phyloP scores from a whole-genome alignment of 2,113 vertebrate genomes.

The Nothocercus nigrocapillus region DNA sequence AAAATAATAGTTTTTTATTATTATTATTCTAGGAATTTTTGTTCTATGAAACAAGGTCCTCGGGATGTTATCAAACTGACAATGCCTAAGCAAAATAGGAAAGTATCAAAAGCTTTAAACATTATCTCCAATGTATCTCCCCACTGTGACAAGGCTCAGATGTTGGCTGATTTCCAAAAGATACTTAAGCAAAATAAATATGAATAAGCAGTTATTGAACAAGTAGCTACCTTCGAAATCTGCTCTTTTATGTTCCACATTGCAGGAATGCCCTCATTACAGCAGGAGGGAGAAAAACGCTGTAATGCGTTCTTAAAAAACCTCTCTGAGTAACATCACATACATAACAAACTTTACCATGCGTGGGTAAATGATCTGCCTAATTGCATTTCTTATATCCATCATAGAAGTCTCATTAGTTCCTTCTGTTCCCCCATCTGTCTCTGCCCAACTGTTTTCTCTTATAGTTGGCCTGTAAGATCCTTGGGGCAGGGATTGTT shows the following conservation, averaged over 20 bases:
- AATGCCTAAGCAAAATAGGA: neutral
- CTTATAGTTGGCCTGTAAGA: neutral
- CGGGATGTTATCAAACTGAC: neutral
- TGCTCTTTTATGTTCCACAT: neutral
- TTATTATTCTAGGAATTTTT: no score
- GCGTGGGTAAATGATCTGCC: neutral
- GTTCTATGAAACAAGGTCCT: neutral
- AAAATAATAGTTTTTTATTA: neutral
- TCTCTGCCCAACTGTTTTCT: constrained; percentile 53
- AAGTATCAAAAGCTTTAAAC: neutral
- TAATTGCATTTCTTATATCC: constrained; percentile 26
- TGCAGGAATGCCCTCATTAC: neutral
- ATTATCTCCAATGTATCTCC: neutral
- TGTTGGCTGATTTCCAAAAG: constrained; percentile 6
- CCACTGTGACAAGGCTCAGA: neutral
- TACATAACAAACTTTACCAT: neutral
- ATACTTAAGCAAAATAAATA: neutral
- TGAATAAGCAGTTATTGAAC: constrained; percentile 14
- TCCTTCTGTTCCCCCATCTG: constrained; percentile 54
- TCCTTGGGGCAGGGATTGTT: neutral
- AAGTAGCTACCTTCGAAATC: neutral
- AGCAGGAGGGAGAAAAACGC: neutral
- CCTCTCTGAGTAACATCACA: neutral
- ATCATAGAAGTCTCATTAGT: constrained; percentile 11
- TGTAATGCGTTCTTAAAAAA: neutral